Conservation (phyloP, 2,888 invertebrate genomes). For the Ennomos erosarius region DNA sequence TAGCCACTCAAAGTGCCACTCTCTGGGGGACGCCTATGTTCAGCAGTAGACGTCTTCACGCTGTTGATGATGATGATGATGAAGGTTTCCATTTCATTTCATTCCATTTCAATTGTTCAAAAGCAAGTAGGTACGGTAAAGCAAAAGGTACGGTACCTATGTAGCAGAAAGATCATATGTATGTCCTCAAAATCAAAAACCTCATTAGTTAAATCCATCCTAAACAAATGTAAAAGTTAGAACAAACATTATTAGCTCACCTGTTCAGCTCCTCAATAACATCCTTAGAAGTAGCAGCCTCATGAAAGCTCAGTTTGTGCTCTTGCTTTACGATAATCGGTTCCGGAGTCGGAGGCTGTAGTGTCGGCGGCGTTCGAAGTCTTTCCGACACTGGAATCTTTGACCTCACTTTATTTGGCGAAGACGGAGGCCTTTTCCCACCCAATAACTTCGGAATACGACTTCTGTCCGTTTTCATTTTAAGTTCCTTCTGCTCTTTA, state of each 20-base stretch:
- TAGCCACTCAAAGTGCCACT: too few species aligned
- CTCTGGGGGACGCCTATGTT: too few species aligned
- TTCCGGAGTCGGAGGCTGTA: conserved; percentile 54
- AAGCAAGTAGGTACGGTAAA: too few species aligned
- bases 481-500: conserved; percentile 69
- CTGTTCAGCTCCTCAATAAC: conserved; percentile 90
- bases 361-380: conserved; percentile 49
- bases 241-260: conserved; percentile 46
- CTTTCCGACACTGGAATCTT: conserved; percentile 76
- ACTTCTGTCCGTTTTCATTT: conserved; percentile 80
- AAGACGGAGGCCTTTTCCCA: conserved; percentile 78
- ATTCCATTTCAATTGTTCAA: too few species aligned
- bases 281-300: conserved; percentile 90
- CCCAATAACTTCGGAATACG: conserved; percentile 83
- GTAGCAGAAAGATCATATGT: too few species aligned
- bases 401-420: conserved; percentile 69
- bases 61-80: too few species aligned
- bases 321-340: conserved; percentile 81
- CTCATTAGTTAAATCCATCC: too few species aligned
- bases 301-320: conserved; percentile 89
- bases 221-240: too few species aligned
- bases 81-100: too few species aligned
- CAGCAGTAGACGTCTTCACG: too few species aligned
- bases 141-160: too few species aligned
- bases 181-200: too few species aligned